These are phyloP conservation scores for Drosophila pseudoobscura DNA, from an alignment of 1,140 invertebrate species.

Conservation along the genomic window DNA sequence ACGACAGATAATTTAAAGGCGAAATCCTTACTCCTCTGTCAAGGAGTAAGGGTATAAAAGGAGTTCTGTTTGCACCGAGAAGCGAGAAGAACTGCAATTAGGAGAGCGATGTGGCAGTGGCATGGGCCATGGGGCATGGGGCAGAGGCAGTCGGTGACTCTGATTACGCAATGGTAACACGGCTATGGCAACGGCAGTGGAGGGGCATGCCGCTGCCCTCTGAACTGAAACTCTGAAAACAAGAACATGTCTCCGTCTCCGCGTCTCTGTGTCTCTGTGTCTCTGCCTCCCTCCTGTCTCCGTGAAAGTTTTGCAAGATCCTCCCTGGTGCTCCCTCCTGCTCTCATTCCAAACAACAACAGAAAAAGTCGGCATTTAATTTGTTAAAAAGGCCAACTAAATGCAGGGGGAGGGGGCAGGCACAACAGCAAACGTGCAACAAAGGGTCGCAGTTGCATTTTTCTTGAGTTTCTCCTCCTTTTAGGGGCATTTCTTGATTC, in stretches of 20 bases:
- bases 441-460: conserved; percentile 29
- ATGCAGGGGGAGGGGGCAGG: conserved; percentile 37
- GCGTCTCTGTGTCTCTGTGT: too few relatives aligned
- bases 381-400: conserved; percentile 78
- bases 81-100: conserved; percentile 33
- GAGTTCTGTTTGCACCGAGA: neutral
- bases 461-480: conserved; percentile 1
- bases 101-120: conserved; percentile 2
- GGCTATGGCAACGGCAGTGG: conserved; percentile 2
- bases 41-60: too few relatives aligned
- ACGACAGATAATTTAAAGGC: too few relatives aligned
- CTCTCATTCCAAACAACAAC: conserved; percentile 29
- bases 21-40: too few relatives aligned
- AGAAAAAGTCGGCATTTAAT: conserved; percentile 73
- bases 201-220: neutral
- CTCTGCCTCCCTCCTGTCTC: conserved; percentile 5
- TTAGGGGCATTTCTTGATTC: too few relatives aligned
- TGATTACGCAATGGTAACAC: conserved; percentile 41
- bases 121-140: too few relatives aligned
- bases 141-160: conserved; percentile 7
- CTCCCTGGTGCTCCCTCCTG: neutral
- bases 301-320: conserved; percentile 35
- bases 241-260: conserved; percentile 32
- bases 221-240: conserved; percentile 11
- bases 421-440: conserved; percentile 34